Evolutionary conservation across 1,140 invertebrate genomes (phyloP).

Genomic region (Gryllus bimaculatus): DNA sequence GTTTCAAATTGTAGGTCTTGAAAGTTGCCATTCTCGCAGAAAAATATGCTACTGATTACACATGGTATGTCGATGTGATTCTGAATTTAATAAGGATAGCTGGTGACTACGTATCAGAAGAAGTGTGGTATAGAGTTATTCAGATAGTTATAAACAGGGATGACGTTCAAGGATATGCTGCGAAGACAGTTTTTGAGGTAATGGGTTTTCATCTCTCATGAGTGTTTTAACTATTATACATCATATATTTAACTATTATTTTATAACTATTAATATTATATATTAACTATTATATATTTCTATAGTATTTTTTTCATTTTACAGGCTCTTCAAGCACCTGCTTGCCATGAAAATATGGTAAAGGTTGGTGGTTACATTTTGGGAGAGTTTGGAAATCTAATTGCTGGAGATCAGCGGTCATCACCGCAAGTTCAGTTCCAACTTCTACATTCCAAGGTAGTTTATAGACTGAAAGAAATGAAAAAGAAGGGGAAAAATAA

Average conservation of each 20-base stretch:
- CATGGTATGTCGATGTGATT: constrained; percentile 99
- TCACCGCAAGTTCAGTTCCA: constrained; percentile 94
- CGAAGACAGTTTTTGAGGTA: constrained; percentile 97
- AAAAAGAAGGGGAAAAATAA: too few species aligned
- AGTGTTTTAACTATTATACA: not conserved
- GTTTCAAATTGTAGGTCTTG: constrained; percentile 49
- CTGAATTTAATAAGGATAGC: constrained; percentile 98
- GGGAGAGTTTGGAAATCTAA: constrained; percentile 99
- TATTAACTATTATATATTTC: not conserved
- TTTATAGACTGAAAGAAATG: too few species aligned
- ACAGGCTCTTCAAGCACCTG: constrained; percentile 88
- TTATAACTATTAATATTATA: not conserved
- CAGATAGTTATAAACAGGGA: constrained; percentile 99
- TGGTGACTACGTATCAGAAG: constrained; percentile 95
- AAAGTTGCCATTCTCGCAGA: constrained; percentile 99
- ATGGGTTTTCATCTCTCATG: constrained; percentile 11
- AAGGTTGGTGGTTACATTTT: constrained; percentile 99
- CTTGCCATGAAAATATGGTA: constrained; percentile 99
- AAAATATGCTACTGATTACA: constrained; percentile 99
- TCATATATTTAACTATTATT: not conserved
- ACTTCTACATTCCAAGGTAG: constrained; percentile 86
- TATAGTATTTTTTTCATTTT: not conserved
- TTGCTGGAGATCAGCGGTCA: constrained; percentile 95
- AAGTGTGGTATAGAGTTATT: constrained; percentile 99
- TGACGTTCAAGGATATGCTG: constrained; percentile 98